Conservation (phyloP, 2,888 invertebrate genomes). For the Autographa gamma region DNA sequence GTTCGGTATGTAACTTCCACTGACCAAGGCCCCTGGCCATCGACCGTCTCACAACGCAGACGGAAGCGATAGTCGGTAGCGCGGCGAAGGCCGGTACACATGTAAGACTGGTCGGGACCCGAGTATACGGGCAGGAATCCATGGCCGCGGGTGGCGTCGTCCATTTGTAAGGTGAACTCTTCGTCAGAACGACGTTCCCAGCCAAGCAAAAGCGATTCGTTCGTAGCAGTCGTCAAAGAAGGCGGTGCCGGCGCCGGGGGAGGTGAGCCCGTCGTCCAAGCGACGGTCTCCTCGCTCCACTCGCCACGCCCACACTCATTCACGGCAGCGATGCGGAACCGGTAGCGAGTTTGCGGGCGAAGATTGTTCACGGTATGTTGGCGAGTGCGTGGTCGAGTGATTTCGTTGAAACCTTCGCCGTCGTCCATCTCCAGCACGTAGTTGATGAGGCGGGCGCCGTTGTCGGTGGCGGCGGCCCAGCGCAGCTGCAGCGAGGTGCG, state of each 20-base stretch:
- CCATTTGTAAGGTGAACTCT: constrained; percentile 95
- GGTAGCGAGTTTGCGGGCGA: constrained; percentile 93
- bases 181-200: constrained; percentile 95
- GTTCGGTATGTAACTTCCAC: constrained; percentile 94
- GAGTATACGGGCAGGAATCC: constrained; percentile 94
- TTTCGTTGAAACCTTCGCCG: constrained; percentile 92
- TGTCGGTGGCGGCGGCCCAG: constrained; percentile 93
- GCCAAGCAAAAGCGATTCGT: constrained; percentile 91
- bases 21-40: constrained; percentile 95
- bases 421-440: constrained; percentile 94
- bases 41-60: constrained; percentile 94
- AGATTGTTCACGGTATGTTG: constrained; percentile 93
- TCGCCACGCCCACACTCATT: constrained; percentile 94
- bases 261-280: constrained; percentile 93
- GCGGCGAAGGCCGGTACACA: constrained; percentile 91
- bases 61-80: constrained; percentile 95
- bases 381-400: constrained; percentile 92
- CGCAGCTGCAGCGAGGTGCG: constrained; percentile 92
- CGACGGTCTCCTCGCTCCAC: constrained; percentile 91
- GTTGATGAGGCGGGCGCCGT: constrained; percentile 93
- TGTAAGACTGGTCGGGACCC: constrained; percentile 92
- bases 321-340: constrained; percentile 94
- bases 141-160: constrained; percentile 91
- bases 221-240: constrained; percentile 89
- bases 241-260: constrained; percentile 95